Conservation (phyloP, 1,140 invertebrate genomes). For the Bursaphelenchus mucronatus region DNA sequence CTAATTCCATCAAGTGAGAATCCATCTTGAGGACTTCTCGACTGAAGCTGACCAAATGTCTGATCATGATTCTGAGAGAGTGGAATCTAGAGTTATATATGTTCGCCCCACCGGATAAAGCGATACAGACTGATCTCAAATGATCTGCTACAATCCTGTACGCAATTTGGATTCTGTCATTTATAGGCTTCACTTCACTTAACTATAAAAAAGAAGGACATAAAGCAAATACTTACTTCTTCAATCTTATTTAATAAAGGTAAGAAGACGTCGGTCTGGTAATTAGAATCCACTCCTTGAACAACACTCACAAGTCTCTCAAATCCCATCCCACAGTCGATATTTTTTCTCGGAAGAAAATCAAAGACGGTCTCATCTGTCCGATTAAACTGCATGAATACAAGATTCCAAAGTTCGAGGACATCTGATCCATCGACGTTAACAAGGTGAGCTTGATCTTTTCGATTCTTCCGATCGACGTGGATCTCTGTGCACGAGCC, state of each 20-base stretch:
- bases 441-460: slow-evolving; percentile 75
- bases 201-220: too few relatives aligned
- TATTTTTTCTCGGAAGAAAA: slow-evolving; percentile 83
- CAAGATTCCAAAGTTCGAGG: slow-evolving; percentile 97
- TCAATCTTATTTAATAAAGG: slow-evolving; percentile 90
- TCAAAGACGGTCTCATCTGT: slow-evolving; percentile 40
- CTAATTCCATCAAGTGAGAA: too few relatives aligned
- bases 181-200: too few relatives aligned
- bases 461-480: slow-evolving; percentile 74
- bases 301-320: slow-evolving; percentile 93
- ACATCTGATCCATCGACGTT: slow-evolving; percentile 97
- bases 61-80: too few relatives aligned
- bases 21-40: too few relatives aligned
- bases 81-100: too few relatives aligned
- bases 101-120: too few relatives aligned
- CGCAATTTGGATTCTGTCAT: too few relatives aligned
- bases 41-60: too few relatives aligned
- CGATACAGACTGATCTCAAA: too few relatives aligned
- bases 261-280: slow-evolving; percentile 92
- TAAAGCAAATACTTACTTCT: slow-evolving; percentile 13
- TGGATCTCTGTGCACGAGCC: slow-evolving; percentile 97
- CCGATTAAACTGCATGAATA: slow-evolving; percentile 94
- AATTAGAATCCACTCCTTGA: slow-evolving; percentile 91
- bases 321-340: slow-evolving; percentile 96
- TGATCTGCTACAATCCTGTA: too few relatives aligned